A percentile compares a stretch with the other conserved stretches of the same genome.
phyloP scores from a whole-genome alignment of 2,888 invertebrate genomes.

The Blastobasis lacticolella region DNA sequence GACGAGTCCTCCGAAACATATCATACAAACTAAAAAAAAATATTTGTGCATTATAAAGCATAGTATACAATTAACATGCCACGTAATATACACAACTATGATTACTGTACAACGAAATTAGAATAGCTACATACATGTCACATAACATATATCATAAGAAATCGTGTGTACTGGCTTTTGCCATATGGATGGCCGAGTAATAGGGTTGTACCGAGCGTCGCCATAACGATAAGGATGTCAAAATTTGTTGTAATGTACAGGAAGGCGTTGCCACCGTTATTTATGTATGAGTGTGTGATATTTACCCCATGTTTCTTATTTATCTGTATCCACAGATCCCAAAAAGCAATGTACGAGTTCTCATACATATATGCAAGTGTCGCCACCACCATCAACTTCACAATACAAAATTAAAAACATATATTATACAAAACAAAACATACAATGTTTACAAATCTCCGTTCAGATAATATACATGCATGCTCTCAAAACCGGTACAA shows the following conservation, averaged over 20 bases:
- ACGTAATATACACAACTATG: conserved; percentile 45
- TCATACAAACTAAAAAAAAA: conserved; percentile 17
- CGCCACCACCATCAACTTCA: too few relatives aligned
- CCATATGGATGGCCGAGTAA: neutral
- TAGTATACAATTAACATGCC: conserved; percentile 42
- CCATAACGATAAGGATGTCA: too few relatives aligned
- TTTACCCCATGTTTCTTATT: too few relatives aligned
- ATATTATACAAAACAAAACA: neutral
- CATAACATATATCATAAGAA: conserved; percentile 22
- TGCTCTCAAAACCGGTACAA: neutral
- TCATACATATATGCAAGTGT: too few relatives aligned
- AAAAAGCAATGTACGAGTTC: too few relatives aligned
- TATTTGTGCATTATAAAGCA: conserved; percentile 48
- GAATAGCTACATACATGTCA: conserved; percentile 30
- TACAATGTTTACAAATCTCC: neutral
- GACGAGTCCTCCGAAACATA: too few relatives aligned
- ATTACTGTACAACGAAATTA: conserved; percentile 44
- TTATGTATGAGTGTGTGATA: too few relatives aligned
- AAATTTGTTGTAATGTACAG: too few relatives aligned
- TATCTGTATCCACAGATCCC: too few relatives aligned
- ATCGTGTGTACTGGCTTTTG: conserved; percentile 5
- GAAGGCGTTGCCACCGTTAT: too few relatives aligned
- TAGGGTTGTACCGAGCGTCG: neutral
- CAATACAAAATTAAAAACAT: neutral
- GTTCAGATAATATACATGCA: too few relatives aligned